Evolutionary conservation across 2,888 invertebrate genomes (phyloP).

Genomic region (Trachelus iudaicus): DNA sequence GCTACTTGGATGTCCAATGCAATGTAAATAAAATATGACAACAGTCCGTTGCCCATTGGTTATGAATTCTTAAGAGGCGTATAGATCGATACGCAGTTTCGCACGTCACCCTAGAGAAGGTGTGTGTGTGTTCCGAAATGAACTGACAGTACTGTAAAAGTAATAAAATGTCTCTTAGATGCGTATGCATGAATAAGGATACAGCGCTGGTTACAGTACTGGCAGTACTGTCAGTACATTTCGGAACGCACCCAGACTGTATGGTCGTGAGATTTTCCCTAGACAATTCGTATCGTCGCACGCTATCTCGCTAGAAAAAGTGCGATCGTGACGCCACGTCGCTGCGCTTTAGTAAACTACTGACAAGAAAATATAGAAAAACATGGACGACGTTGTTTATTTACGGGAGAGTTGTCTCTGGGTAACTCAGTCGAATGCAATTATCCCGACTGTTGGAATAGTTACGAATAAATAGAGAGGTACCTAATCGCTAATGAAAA

Average conservation of each 20-base stretch:
- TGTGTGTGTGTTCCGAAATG: too few relatives aligned
- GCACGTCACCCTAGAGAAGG: background rate
- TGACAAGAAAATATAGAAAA: background rate
- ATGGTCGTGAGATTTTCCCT: too few relatives aligned
- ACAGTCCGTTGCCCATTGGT: constrained; percentile 7
- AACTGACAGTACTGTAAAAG: too few relatives aligned
- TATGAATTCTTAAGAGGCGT: background rate
- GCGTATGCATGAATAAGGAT: too few relatives aligned
- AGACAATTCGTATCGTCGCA: background rate
- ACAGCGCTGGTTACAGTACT: too few relatives aligned
- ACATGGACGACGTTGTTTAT: background rate
- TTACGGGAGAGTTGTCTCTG: background rate
- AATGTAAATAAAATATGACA: constrained; percentile 32
- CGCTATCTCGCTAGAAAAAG: background rate
- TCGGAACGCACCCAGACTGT: too few relatives aligned
- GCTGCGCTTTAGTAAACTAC: background rate
- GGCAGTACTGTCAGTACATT: too few relatives aligned
- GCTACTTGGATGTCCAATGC: constrained; percentile 39
- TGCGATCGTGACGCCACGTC: background rate
- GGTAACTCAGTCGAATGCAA: background rate
- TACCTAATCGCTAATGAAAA: background rate
- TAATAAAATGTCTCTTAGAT: too few relatives aligned
- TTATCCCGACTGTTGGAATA: background rate
- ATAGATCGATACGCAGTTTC: constrained; percentile 17
- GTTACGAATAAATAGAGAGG: background rate